Evolutionary conservation across 2,113 vertebrate genomes (phyloP), one percentile per base, ranked within the genome.

Genomic region (Dromiciops gliroides): DNA sequence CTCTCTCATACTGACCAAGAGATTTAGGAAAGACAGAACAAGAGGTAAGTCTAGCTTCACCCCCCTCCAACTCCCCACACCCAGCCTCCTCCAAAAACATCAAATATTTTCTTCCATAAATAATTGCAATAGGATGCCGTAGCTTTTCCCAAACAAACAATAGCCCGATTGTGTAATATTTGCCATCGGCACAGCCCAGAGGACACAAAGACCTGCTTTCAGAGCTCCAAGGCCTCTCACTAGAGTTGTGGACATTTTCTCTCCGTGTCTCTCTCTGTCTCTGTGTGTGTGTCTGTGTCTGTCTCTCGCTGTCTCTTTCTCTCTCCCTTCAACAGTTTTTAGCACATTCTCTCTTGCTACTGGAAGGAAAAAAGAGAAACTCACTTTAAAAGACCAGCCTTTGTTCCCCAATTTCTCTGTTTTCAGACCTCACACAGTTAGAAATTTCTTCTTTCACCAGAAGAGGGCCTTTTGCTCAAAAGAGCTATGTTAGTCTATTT

Each of bases 41-140:
- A 93, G 97, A 98, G 96, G 97, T 97, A 94, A 97, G 93, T 22
- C 96, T 95, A 98, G 97, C 96, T 98, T 98, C 96, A 98, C 97
- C 97, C 25, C 48, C 75, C 93, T 56, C 94, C 3, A 31, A 98
- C 97, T 96, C 53, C 75, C 67, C 22, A 10, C 51, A 97, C 88
- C 97, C 97, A 97, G 97, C 94, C 95, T 98, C 98, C 97, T 98
- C 98, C 96, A 98, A 98, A 98, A 98, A 99, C 99, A 99, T 99
- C 98, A 99, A 99, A 98, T 98, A 98, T 98, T 98, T 99, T 98
- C 99, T 99, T 99, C 98, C 99, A 99, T 98, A 99, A 99, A 99
- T 99, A 98, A 99, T 98, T 99, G 99, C 99, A 99, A 99, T 98
- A 99, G 98, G 99, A 99, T 99, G 99, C 98, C 16, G 3, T 91